Evolutionary conservation across 2,888 invertebrate species (phyloP), one percentile per base, ranked within the genome.

Genomic region (Leptura quadrifasciata): DNA sequence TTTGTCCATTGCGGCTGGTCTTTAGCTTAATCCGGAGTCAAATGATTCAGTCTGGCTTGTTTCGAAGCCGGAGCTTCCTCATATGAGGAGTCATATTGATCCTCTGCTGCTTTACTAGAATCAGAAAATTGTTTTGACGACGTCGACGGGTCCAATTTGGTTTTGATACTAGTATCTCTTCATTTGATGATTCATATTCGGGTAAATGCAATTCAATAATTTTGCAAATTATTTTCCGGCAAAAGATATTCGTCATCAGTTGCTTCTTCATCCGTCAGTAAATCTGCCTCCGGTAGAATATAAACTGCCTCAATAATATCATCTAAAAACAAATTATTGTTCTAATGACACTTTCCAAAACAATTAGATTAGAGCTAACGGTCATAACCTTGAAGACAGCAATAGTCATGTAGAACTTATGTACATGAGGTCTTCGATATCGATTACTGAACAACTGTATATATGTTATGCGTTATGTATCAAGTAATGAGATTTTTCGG

Each of bases 231-330:
- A 27, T 27, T 27, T 27, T 27, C 27, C 71, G 78, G 72, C 60
- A 18, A 74, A 31, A 64, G 27, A 76, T 71, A 67, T 47, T 17
- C 61, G 17, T 79, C 74, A 57, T 77, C 75, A 35, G 67, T 68
- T n/a, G 77, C 70, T 64, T 79, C 78, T 70, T 80, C 80, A 70
- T 80, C 79, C 27, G 79, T 80, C 63, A 80, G 69, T 24, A 68
- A 71, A 75, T 79, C 79, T 57, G 78, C 80, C 15, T 76, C 72
- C 18, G 77, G 79, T 61, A 69, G 79, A 71, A 77, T 73, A 76
- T 76, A 74, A 21, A 91, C 94, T 39, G 81, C 85, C 71, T 76
- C 76, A 27, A 27, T 27, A 27, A 27, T 72, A 79, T 78, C 31
- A 21, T 18, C 21, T 72, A 73, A 68, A 24, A 75, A 76, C 65